Percentiles rank a stretch among this genome's conserved stretches.
Evolutionary conservation across 2,888 invertebrate genomes (phyloP).

Genomic region (Sepioteuthis lessoniana): DNA sequence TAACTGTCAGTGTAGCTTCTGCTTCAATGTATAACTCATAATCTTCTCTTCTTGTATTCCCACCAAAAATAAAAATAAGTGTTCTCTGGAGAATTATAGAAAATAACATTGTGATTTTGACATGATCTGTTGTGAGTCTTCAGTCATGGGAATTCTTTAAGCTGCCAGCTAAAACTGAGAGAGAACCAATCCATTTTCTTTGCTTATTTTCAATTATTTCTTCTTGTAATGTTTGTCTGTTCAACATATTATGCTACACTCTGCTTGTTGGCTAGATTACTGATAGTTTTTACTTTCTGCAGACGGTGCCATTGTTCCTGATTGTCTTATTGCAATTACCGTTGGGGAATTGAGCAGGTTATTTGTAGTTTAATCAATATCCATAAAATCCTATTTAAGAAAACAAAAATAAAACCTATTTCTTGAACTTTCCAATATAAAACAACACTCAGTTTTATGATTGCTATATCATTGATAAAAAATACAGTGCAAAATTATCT

Average conservation of each 20-base stretch:
- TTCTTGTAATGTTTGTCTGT: conserved; percentile 3
- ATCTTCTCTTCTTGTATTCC: not conserved
- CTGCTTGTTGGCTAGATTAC: not conserved
- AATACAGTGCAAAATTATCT: too few species aligned
- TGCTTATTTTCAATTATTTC: not conserved
- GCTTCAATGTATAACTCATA: not conserved
- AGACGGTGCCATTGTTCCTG: not conserved
- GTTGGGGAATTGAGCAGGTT: not conserved
- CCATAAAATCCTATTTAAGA: not conserved
- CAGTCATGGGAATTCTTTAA: not conserved
- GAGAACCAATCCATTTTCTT: not conserved
- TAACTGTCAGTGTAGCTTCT: not conserved
- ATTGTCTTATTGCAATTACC: not conserved
- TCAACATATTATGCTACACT: not conserved
- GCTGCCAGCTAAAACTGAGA: not conserved
- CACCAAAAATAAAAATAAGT: conserved; percentile 15
- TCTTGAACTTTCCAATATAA: not conserved
- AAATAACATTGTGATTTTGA: not conserved
- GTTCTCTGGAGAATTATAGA: not conserved
- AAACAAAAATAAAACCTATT: not conserved
- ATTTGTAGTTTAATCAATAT: not conserved
- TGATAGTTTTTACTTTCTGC: not conserved
- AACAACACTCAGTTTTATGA: not conserved
- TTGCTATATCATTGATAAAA: not conserved
- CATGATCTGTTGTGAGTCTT: not conserved